These are phyloP conservation scores for Pachliopta kotzebuea DNA, from an alignment of 2,888 invertebrate genomes.

Conservation along the genomic window DNA sequence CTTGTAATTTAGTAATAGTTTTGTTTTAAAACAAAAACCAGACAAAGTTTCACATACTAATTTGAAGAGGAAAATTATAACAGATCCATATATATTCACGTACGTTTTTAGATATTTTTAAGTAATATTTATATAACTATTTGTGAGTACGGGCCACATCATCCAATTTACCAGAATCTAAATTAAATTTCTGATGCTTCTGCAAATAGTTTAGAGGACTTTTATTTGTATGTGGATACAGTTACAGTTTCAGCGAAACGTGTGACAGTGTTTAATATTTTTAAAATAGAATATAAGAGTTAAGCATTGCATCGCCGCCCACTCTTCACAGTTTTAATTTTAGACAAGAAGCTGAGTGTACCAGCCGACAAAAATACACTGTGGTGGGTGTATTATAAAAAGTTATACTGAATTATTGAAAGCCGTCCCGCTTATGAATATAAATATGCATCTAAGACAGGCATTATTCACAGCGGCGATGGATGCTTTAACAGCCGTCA, in stretches of 20 bases:
- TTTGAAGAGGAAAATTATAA: too few species aligned
- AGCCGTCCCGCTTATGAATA: neutral
- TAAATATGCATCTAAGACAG: conserved; percentile 5
- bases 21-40: too few species aligned
- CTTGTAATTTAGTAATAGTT: too few species aligned
- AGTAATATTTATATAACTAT: neutral
- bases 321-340: conserved; percentile 23
- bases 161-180: neutral
- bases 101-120: too few species aligned
- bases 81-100: too few species aligned
- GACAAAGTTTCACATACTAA: too few species aligned
- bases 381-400: conserved; percentile 13
- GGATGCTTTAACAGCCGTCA: neutral
- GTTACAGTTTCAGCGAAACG: neutral
- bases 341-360: conserved; percentile 21
- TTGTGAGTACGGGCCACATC: neutral
- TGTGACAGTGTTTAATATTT: conserved; percentile 6
- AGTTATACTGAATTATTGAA: conserved; percentile 15
- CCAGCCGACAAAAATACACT: conserved; percentile 16
- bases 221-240: neutral
- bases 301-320: conserved; percentile 27
- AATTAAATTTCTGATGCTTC: neutral
- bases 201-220: neutral
- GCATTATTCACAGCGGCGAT: neutral
- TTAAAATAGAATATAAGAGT: conserved; percentile 24